Conservation (phyloP, 23 tunicate genomes). For the Trididemnum clinides region DNA sequence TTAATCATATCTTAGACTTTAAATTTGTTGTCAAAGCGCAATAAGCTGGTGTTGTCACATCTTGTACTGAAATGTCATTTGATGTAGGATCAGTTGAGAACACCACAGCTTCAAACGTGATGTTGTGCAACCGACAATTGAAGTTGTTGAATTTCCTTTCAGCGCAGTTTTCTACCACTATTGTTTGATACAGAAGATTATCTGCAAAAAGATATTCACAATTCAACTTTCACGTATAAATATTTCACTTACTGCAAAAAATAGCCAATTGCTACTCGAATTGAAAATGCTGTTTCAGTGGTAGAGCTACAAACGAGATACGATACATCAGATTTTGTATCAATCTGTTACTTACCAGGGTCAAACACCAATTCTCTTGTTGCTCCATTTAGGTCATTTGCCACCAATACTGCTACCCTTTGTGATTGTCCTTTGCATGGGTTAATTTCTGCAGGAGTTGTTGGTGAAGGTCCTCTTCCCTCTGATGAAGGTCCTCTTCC, state of each 20-base stretch:
- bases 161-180: conserved; percentile 42
- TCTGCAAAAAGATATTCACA: conserved; percentile 20
- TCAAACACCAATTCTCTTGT: not conserved
- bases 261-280: no score
- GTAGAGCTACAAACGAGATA: no score
- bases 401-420: not conserved
- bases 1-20: not conserved
- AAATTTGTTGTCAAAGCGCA: conserved; percentile 32
- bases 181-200: conserved; percentile 64
- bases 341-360: not conserved
- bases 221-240: not conserved
- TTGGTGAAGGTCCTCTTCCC: no score
- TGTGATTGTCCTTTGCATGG: not conserved
- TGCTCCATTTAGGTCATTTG: not conserved
- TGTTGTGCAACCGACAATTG: conserved; percentile 32
- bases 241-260: not conserved
- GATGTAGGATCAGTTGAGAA: conserved; percentile 30
- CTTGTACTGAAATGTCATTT: conserved; percentile 12
- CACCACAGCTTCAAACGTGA: conserved; percentile 62
- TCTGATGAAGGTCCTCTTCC: no score
- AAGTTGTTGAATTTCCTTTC: not conserved
- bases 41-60: conserved; percentile 35
- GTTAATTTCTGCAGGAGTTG: no score
- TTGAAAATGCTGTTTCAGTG: no score
- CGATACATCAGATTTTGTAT: no score